Base-by-base conservation (phyloP, 2,888 invertebrate species). In the Sturmia bella region DNA sequence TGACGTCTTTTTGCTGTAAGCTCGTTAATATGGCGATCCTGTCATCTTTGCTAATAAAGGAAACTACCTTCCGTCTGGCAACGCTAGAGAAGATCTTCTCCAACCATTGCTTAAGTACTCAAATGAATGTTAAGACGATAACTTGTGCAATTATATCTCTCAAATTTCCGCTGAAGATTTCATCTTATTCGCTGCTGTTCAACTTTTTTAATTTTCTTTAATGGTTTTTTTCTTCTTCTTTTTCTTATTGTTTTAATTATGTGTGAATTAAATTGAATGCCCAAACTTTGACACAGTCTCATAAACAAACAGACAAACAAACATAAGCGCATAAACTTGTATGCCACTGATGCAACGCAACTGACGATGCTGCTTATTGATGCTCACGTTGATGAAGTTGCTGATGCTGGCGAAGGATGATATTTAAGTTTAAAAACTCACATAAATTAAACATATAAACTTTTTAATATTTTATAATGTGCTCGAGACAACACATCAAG, bases 391-490 rank as follows among this genome's bases (percentile, higher is more conserved):
- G 48, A 24, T 32, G 45, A 1, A 19, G 43, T 3, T 50, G 64
- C 37, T 56, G 64, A 17, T 45, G 76, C 2, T 59, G 69, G 12
- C 66, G 75, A n/a, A n/a, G n/a, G n/a, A 57, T 70, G 72, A 52
- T 64, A 21, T 64, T 32, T 74, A 41, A 77, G 78, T 82, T 78
- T 54, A 66, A 21, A 74, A 78, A 82, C 82, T 82, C 82, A 66
- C 78, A 82, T 82, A 82, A 78, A 82, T 82, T 78, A 54, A 70
- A 59, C 59, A 70, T 70, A 32, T 32, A 56, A 82, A 66, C 59
- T 78, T 69, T n/a, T 78, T 78, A 68, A 68, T 76, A 50, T 61
- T 79, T 68, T 66, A 68, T 73, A 73, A 66, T 78, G 64, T 72
- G 59, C 73, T 66, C 45, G 68, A 79, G 54, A 69, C 50, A 74